A percentile compares a stretch with the other conserved stretches of the same genome.
phyloP scores from a whole-genome alignment of 1,140 invertebrate genomes.

The Drosophila willistoni region DNA sequence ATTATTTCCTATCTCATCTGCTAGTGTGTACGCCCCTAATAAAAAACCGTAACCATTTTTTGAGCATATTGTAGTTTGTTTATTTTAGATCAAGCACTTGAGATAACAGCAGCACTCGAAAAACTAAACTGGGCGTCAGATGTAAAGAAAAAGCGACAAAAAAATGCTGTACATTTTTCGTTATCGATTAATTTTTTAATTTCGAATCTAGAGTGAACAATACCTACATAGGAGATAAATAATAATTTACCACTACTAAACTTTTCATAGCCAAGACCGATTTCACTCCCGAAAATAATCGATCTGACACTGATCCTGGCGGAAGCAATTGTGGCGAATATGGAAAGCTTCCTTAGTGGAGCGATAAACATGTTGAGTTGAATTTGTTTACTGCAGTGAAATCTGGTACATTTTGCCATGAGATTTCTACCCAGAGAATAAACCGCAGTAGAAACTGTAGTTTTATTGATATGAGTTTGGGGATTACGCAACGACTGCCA shows the following conservation, averaged over 20 bases:
- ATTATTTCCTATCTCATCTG: neutral
- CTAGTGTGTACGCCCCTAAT: conserved; percentile 54
- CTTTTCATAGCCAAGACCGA: too few species aligned
- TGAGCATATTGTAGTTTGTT: conserved; percentile 44
- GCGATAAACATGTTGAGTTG: too few species aligned
- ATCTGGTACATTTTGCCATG: too few species aligned
- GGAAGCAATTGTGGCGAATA: too few species aligned
- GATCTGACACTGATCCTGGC: too few species aligned
- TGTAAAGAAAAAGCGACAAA: neutral
- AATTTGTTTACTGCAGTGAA: too few species aligned
- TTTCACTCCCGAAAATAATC: too few species aligned
- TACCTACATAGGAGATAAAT: neutral
- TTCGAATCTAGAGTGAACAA: neutral
- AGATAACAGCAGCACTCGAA: conserved; percentile 44
- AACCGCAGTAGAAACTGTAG: too few species aligned
- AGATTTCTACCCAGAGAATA: too few species aligned
- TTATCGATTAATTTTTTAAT: neutral
- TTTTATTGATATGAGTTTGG: too few species aligned
- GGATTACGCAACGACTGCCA: too few species aligned
- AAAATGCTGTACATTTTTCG: conserved; percentile 5
- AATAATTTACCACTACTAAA: neutral
- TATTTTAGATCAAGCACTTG: conserved; percentile 56
- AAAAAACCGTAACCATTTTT: conserved; percentile 36
- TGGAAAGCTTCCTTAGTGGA: too few species aligned
- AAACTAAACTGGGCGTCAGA: conserved; percentile 27